A percentile compares a stretch with the other conserved stretches of the same genome.
Conservation (phyloP, 2,113 vertebrate species). For the Tyrannus savana region DNA sequence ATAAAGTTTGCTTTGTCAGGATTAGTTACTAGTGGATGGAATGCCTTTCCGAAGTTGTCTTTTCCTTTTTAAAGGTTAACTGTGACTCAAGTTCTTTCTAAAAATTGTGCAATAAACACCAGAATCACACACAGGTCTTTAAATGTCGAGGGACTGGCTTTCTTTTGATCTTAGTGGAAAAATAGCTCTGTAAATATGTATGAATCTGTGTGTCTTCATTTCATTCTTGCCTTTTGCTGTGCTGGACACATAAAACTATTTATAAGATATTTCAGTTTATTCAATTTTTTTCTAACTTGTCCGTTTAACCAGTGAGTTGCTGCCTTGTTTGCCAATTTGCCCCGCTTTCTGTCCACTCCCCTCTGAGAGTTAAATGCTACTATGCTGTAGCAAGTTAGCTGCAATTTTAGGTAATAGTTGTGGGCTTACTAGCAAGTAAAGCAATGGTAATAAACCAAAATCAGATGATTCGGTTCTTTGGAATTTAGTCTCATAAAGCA, state of each 20-base stretch:
- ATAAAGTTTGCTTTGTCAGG: neutral
- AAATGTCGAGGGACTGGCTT: neutral
- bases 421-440: neutral
- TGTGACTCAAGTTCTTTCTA: neutral
- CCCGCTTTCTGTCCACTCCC: neutral
- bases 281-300: neutral
- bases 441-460: neutral
- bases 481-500: neutral
- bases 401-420: neutral
- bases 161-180: neutral
- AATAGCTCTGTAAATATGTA: neutral
- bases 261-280: neutral
- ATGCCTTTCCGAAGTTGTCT: neutral
- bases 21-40: neutral
- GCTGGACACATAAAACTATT: neutral
- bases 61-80: neutral
- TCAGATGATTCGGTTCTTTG: neutral
- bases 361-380: neutral
- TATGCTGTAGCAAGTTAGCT: neutral
- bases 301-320: neutral
- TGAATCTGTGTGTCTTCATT: neutral
- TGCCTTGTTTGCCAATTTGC: neutral
- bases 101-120: neutral
- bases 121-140: neutral
- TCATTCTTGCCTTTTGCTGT: neutral